phyloP scores from a whole-genome alignment of 1,140 invertebrate species.

The Hypsibius dujardini region DNA sequence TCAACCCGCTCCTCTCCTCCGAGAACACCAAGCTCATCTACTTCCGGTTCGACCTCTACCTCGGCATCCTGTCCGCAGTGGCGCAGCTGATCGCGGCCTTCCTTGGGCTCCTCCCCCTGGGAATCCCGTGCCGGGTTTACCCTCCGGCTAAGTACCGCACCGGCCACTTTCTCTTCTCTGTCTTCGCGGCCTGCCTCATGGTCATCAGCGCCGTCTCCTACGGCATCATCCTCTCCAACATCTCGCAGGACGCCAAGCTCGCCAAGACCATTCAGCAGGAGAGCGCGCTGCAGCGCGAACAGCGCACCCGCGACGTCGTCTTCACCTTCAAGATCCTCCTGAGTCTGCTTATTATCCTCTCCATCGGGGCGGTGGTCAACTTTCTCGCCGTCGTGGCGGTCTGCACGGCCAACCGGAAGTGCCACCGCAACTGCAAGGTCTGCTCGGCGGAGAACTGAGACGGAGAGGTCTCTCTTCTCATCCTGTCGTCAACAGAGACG shows the following conservation, averaged over 20 bases:
- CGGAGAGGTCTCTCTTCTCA: no score
- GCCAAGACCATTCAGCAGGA: not conserved
- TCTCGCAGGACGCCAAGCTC: not conserved
- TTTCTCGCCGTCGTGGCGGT: not conserved
- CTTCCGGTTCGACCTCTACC: not conserved
- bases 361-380: not conserved
- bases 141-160: not conserved
- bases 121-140: not conserved
- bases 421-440: conserved; percentile 8
- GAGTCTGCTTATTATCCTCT: not conserved
- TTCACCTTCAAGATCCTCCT: conserved; percentile 9
- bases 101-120: not conserved
- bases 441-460: not conserved
- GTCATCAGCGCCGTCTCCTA: conserved; percentile 4
- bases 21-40: not conserved
- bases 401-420: not conserved
- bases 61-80: not conserved
- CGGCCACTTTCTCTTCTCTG: not conserved
- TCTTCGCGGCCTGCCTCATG: not conserved
- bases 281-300: not conserved
- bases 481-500: no score
- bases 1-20: not conserved
- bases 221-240: conserved; percentile 5
- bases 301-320: not conserved
- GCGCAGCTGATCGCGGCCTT: conserved; percentile 4